Percentiles rank a stretch among this genome's conserved stretches.
phyloP scores from a whole-genome alignment of 2,888 invertebrate species.

The Euplexia lucipara region DNA sequence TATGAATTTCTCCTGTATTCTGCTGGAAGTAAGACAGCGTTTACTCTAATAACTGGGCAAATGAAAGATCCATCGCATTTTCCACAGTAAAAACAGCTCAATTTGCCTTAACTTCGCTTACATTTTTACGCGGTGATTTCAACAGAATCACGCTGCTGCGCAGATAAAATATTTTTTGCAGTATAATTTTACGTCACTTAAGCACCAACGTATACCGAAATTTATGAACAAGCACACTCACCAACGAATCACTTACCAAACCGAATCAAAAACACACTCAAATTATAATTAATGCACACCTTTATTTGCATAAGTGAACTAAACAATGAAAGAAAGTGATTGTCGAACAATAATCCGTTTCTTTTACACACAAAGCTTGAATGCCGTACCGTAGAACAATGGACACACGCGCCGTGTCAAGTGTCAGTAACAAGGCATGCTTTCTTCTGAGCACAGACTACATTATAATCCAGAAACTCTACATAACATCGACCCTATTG shows the following conservation, averaged over 20 bases:
- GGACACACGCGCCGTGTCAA: conserved; percentile 81
- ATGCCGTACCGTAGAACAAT: conserved; percentile 69
- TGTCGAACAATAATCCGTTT: conserved; percentile 22
- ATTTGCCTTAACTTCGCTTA: too few relatives aligned
- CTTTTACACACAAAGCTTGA: conserved; percentile 11
- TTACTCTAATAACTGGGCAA: too few relatives aligned
- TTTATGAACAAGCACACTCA: neutral
- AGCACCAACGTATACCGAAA: too few relatives aligned
- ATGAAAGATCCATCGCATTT: too few relatives aligned
- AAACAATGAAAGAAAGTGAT: conserved; percentile 39
- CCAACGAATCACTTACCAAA: conserved; percentile 19
- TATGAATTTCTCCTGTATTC: too few relatives aligned
- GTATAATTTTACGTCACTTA: neutral
- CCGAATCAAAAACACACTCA: conserved; percentile 24
- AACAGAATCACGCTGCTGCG: too few relatives aligned
- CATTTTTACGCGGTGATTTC: too few relatives aligned
- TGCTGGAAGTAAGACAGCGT: too few relatives aligned
- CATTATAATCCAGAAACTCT: conserved; percentile 69
- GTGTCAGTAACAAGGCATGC: conserved; percentile 87
- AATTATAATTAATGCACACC: neutral
- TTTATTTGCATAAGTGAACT: conserved; percentile 26
- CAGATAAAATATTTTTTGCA: too few relatives aligned
- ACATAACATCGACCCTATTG: conserved; percentile 51
- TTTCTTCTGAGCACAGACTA: conserved; percentile 82
- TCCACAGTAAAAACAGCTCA: too few relatives aligned